A percentile compares a stretch with the other conserved stretches of the same genome.
These are phyloP conservation scores for Casuarius casuarius DNA, from an alignment of 2,113 vertebrate genomes.

Conservation along the genomic window DNA sequence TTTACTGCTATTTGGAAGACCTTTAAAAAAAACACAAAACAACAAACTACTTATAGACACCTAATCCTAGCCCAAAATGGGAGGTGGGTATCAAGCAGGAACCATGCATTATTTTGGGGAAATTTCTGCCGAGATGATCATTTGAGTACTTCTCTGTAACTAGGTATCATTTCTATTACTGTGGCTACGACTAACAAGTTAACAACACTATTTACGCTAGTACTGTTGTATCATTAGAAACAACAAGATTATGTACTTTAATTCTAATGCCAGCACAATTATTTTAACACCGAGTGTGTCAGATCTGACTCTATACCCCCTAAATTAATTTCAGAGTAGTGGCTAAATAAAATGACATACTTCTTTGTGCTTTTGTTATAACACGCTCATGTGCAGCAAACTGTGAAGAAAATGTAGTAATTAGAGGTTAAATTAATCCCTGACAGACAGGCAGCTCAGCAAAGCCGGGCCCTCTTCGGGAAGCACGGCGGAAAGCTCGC, in stretches of 20 bases:
- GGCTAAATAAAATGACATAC: conserved; percentile 75
- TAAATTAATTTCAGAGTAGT: conserved; percentile 77
- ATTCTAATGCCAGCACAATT: conserved; percentile 68
- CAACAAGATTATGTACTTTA: conserved; percentile 70
- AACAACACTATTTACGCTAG: conserved; percentile 59
- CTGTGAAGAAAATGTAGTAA: conserved; percentile 80
- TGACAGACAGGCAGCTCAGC: conserved; percentile 78
- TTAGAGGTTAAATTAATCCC: conserved; percentile 84
- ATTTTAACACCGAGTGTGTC: conserved; percentile 74
- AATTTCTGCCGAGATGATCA: background rate
- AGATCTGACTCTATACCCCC: conserved; percentile 68
- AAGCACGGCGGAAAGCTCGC: conserved; percentile 64
- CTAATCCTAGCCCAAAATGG: background rate
- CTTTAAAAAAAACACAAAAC: background rate
- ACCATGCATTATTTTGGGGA: background rate
- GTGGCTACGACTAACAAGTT: conserved; percentile 27
- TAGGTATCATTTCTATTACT: conserved; percentile 17
- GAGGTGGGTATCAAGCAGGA: background rate
- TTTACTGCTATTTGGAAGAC: background rate
- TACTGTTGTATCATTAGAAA: conserved; percentile 68
- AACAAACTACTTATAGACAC: background rate
- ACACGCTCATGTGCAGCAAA: conserved; percentile 76
- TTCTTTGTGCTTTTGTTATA: conserved; percentile 79
- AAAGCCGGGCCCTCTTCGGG: conserved; percentile 69
- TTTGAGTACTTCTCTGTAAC: background rate